Evolutionary conservation across 2,888 invertebrate species (phyloP).

Genomic region (Chironomus riparius): DNA sequence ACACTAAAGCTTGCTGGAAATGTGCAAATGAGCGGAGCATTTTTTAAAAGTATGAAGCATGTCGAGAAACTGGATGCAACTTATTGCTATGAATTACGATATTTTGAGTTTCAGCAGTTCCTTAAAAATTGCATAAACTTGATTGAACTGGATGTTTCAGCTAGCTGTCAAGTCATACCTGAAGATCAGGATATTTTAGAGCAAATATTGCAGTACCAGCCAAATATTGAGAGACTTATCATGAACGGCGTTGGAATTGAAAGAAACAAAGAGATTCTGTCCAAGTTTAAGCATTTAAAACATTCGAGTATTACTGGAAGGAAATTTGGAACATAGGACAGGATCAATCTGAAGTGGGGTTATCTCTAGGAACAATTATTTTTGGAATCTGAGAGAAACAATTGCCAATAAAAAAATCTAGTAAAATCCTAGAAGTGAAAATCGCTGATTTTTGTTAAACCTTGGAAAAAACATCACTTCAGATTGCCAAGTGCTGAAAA

Average conservation of each 20-base stretch:
- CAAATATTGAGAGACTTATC: background rate
- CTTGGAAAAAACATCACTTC: too few species aligned
- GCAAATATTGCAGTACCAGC: background rate
- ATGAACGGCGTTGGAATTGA: background rate
- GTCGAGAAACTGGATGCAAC: background rate
- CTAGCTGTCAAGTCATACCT: background rate
- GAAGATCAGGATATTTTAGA: background rate
- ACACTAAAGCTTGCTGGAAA: slow-evolving; percentile 6
- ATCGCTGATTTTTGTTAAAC: too few species aligned
- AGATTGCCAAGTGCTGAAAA: too few species aligned
- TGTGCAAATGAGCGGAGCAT: background rate
- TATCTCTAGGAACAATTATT: too few species aligned
- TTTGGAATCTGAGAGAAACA: too few species aligned
- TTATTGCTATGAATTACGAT: slow-evolving; percentile 4
- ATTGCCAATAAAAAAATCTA: too few species aligned
- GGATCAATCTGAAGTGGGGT: slow-evolving; percentile 22
- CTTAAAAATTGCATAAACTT: slow-evolving; percentile 9
- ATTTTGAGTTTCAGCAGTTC: background rate
- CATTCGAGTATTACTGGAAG: slow-evolving; percentile 5
- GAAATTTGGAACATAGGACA: slow-evolving; percentile 5
- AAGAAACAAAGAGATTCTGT: background rate
- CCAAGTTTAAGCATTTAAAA: slow-evolving; percentile 7
- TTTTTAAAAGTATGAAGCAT: slow-evolving; percentile 5
- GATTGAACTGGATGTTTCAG: background rate
- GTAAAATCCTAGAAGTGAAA: too few species aligned